Conservation (phyloP, 2,888 invertebrate species). For the Cantharis rustica region DNA sequence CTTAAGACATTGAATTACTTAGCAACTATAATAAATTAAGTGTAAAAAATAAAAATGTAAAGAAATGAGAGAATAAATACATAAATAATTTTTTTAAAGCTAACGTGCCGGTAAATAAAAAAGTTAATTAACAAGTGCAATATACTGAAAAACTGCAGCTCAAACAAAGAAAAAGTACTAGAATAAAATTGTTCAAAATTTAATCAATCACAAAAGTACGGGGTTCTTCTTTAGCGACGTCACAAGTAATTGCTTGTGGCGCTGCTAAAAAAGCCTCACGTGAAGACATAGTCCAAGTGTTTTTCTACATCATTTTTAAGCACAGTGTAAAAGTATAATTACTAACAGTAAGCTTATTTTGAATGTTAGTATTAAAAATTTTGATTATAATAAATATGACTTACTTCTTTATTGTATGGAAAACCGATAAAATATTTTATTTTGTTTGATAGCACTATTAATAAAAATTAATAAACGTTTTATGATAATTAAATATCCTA, state of each 20-base stretch:
- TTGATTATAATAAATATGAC: background rate
- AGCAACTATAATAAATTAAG: conserved; percentile 17
- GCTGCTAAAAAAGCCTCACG: too few species aligned
- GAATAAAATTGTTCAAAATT: background rate
- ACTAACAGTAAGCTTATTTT: background rate
- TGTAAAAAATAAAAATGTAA: conserved; percentile 8
- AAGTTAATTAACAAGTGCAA: background rate
- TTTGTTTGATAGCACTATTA: background rate
- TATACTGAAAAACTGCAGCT: background rate
- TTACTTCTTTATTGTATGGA: background rate
- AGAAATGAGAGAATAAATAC: conserved; percentile 6
- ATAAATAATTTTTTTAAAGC: background rate
- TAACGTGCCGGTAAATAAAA: background rate
- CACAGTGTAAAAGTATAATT: background rate
- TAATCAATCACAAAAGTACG: background rate
- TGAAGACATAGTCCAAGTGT: too few species aligned
- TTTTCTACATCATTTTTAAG: background rate
- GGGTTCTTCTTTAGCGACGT: too few species aligned
- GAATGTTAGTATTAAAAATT: background rate
- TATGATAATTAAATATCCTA: background rate
- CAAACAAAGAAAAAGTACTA: background rate
- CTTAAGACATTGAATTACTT: conserved; percentile 10
- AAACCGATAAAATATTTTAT: background rate
- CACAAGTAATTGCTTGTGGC: too few species aligned
- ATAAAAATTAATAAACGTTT: background rate